phyloP scores from a whole-genome alignment of 2,888 invertebrate genomes.

The Drosophila tanythrix region DNA sequence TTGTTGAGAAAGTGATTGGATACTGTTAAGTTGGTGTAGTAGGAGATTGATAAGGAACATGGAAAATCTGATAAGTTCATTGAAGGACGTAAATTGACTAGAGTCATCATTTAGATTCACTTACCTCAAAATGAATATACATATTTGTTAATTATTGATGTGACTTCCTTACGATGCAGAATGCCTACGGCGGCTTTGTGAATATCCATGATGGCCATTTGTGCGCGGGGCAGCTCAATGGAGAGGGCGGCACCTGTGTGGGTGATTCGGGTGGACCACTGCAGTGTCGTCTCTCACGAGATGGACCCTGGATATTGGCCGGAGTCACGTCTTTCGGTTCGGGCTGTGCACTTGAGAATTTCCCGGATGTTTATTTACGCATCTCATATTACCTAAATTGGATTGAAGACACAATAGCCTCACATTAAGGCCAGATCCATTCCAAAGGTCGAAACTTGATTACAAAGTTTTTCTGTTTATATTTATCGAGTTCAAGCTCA shows the following conservation, averaged over 20 bases:
- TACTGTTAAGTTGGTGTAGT: background rate
- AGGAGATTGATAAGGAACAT: background rate
- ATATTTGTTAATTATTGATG: background rate
- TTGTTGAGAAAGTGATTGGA: background rate
- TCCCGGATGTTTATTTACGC: conserved; percentile 94
- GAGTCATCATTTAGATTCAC: background rate
- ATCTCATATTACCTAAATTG: conserved; percentile 93
- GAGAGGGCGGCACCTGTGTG: conserved; percentile 95
- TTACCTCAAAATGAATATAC: background rate
- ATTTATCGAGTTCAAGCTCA: conserved; percentile 61
- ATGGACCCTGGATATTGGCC: conserved; percentile 94
- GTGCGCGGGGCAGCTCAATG: conserved; percentile 94
- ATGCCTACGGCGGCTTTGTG: conserved; percentile 88
- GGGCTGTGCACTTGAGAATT: conserved; percentile 94
- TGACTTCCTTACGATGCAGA: conserved; percentile 81
- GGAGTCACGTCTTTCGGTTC: conserved; percentile 97
- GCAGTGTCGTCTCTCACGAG: conserved; percentile 90
- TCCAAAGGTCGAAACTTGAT: conserved; percentile 15
- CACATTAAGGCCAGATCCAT: conserved; percentile 59
- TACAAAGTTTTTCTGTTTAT: conserved; percentile 48
- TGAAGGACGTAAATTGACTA: background rate
- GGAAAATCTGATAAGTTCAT: background rate
- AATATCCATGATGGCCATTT: conserved; percentile 91
- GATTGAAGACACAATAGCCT: conserved; percentile 87
- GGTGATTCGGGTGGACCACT: conserved; percentile 96